Evolutionary conservation across 2,113 vertebrate genomes (phyloP), one percentile per base, ranked within the genome.

Genomic region (Lepidiolamprologus cunningtoni): DNA sequence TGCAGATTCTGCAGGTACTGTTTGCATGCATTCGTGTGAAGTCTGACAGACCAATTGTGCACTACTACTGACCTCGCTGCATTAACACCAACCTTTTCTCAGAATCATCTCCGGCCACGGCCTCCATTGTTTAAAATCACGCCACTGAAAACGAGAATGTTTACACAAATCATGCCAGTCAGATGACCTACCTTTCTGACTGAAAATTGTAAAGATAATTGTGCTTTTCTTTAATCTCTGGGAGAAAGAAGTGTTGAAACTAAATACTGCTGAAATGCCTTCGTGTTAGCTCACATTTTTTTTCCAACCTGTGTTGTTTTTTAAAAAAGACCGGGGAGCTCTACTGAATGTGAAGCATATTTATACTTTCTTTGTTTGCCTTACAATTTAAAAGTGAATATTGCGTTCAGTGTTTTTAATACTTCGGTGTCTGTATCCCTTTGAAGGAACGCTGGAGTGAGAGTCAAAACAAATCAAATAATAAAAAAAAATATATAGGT

Each of bases 41-140:
- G 80, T 83, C 91, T 89, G 83, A 91, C 71, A 91, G 83, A 86
- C 93, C 83, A 83, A 83, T 83, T 90, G 95, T 94, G 95, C 89
- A 88, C 86, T 91, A 92, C 91, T 95, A 91, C 90, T 93, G 92
- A 93, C 87, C 91, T 93, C 86, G 37, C 87, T 87, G 89, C 85
- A 86, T 79, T 81, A 12, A 87, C 93, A 93, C 85, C 93, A 92
- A 94, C 93, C 68, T 87, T 33, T 89, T 92, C 86, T 87, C 68
- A 87, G 40, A 86, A 85, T 83, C 54, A 63, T 87, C 61, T 80
- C 85, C 33, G 71, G 53, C 73, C 45, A 37, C 8, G 19, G 52
- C 81, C 42, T 50, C 66, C 23, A 9, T 26, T 88, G 87, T 91
- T 92, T 81, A 47, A 85, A 82, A 83, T 81, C 42, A 42, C 26